These are phyloP conservation scores for Pundamilia nyererei DNA, from an alignment of 2,113 vertebrate genomes.

Conservation along the genomic window DNA sequence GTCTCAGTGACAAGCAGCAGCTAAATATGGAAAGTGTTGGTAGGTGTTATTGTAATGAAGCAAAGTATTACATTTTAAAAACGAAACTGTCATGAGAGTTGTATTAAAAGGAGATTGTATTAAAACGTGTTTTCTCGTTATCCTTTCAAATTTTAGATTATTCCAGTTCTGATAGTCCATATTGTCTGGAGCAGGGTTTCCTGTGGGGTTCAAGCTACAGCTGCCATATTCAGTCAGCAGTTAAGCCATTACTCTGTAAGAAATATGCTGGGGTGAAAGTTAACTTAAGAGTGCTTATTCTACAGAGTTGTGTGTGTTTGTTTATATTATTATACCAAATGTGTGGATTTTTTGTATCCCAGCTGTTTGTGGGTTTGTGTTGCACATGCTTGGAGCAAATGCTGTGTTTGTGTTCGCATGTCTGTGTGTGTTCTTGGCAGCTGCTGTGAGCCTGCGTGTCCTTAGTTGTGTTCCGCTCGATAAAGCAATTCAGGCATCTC, in stretches of 20 bases:
- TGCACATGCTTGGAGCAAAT: not conserved
- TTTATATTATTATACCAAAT: not conserved
- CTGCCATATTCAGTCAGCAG: not conserved
- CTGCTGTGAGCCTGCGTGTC: slow-evolving; percentile 25
- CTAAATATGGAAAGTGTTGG: slow-evolving; percentile 43
- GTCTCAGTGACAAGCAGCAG: slow-evolving; percentile 34
- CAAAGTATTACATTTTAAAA: not conserved
- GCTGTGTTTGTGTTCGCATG: slow-evolving; percentile 1
- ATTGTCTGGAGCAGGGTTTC: not conserved
- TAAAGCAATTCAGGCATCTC: slow-evolving; percentile 56
- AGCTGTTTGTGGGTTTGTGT: not conserved
- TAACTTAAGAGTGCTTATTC: not conserved
- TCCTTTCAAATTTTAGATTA: not conserved
- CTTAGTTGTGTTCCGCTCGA: slow-evolving; percentile 44
- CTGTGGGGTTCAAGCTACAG: not conserved
- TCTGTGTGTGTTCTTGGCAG: slow-evolving; percentile 31
- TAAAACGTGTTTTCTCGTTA: not conserved
- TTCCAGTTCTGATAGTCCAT: not conserved
- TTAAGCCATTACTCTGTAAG: not conserved
- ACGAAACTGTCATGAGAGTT: not conserved
- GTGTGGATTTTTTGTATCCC: not conserved
- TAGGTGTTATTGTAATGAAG: slow-evolving; percentile 8
- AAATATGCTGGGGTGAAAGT: not conserved
- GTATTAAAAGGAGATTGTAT: not conserved
- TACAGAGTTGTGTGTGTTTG: not conserved